Base-by-base conservation (phyloP, 2,113 vertebrate genomes). In the Pithys albifrons region DNA sequence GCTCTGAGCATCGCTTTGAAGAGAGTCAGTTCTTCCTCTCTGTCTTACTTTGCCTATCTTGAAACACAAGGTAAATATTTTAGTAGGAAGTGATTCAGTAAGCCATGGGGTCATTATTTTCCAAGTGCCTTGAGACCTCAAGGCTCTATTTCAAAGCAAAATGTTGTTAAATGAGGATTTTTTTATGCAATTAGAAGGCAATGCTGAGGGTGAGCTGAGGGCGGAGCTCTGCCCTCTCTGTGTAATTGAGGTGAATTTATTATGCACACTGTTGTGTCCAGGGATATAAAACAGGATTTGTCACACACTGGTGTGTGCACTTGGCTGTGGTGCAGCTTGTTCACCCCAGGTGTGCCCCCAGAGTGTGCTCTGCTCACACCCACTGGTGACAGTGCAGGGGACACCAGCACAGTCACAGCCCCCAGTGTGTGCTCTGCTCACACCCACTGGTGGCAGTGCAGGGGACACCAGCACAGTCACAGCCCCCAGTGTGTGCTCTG, bases 61-160 rank as follows among this genome's bases (percentile, higher is more conserved):
- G 85, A 95, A 93, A 78, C 45, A n/a, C 76, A 84, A 78, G 57
- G 91, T 95, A 96, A 96, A 94, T 96, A 92, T 94, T 91, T 92
- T 41, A 87, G 69, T 57, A 94, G 92, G 65, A 77, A 81, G 49
- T 78, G 58, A 25, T 81, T 96, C 70, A 66, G 22, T 57, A 78
- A 78, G 65, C 45, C 52, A 7, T 35, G 10, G 13, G 14, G 81
- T 94, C 62, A 27, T 95, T 89, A 85, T 93, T 96, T 96, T 54
- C 55, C 35, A 25, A 72, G 83, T 49, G 41, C 22, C 69, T 62
- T 22, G 23, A 85, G 76, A 92, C 75, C 48, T 73, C 28, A 46
- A 72, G 58, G 74, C 74, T 92, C 33, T 31, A 2, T 80, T 91
- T 92, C 80, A 93, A 82, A 93, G 84, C 62, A 62, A 65, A 87